Evolutionary conservation across 2,113 vertebrate genomes (phyloP).

Genomic region (Phrynosoma platyrhinos): DNA sequence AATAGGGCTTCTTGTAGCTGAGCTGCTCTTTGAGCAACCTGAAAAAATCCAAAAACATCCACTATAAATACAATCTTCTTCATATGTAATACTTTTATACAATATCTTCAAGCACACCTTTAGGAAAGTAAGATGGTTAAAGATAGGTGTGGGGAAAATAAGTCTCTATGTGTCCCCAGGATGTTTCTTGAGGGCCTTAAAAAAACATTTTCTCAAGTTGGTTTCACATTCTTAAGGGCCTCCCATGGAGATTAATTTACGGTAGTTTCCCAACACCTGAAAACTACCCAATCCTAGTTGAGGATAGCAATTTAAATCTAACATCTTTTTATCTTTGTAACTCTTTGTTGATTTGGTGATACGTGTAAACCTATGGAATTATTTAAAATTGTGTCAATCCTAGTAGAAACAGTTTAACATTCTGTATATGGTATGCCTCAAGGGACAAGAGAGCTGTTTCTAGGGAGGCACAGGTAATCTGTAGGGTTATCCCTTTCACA

Average conservation of each 20-base stretch:
- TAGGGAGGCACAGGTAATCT: neutral
- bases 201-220: no score
- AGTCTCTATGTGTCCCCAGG: no score
- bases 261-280: no score
- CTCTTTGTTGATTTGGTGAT: neutral
- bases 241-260: no score
- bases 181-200: no score
- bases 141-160: neutral
- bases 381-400: neutral
- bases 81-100: neutral
- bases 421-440: neutral
- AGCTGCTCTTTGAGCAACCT: constrained; percentile 94
- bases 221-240: no score
- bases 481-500: neutral
- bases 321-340: neutral
- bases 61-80: neutral
- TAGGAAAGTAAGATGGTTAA: constrained; percentile 20
- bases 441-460: no score
- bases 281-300: neutral
- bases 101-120: neutral
- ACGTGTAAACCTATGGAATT: neutral
- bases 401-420: neutral
- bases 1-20: constrained; percentile 95
- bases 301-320: neutral
- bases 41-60: neutral